Conservation (phyloP, 2,888 invertebrate species). For the Alloplasta piceator region DNA sequence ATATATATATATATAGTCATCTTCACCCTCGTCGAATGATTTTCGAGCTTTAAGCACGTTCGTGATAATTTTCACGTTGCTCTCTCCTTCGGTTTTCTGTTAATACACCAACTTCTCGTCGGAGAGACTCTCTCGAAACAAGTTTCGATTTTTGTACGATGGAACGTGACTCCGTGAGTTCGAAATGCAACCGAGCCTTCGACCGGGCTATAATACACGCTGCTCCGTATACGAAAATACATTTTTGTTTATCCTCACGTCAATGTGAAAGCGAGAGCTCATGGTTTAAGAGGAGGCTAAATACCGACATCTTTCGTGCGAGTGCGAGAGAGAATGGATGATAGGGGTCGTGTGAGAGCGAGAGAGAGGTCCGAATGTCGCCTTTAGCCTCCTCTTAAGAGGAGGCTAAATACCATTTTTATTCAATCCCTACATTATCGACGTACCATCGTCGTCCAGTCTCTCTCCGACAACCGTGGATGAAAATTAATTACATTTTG, state of each 20-base stretch:
- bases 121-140: conserved; percentile 63
- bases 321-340: too few relatives aligned
- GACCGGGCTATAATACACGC: conserved; percentile 3
- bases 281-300: too few relatives aligned
- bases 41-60: conserved; percentile 65
- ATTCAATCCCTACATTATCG: too few relatives aligned
- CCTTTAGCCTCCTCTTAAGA: too few relatives aligned
- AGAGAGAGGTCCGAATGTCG: too few relatives aligned
- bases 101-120: conserved; percentile 41
- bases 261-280: conserved; percentile 37
- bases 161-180: conserved; percentile 68
- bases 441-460: too few relatives aligned
- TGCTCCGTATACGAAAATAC: conserved; percentile 65
- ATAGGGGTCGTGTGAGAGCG: too few relatives aligned
- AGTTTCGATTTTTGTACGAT: conserved; percentile 69
- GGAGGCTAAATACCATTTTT: too few relatives aligned
- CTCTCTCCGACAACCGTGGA: too few relatives aligned
- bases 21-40: conserved; percentile 33
- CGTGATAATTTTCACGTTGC: conserved; percentile 64
- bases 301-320: too few relatives aligned
- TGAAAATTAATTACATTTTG: too few relatives aligned
- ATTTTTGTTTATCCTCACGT: conserved; percentile 68
- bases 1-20: not conserved
- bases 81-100: conserved; percentile 44
- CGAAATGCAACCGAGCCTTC: conserved; percentile 36